Evolutionary conservation across 2,888 invertebrate genomes (phyloP), one percentile per base, ranked within the genome.

Genomic region (Trissolcus brochymenae): DNA sequence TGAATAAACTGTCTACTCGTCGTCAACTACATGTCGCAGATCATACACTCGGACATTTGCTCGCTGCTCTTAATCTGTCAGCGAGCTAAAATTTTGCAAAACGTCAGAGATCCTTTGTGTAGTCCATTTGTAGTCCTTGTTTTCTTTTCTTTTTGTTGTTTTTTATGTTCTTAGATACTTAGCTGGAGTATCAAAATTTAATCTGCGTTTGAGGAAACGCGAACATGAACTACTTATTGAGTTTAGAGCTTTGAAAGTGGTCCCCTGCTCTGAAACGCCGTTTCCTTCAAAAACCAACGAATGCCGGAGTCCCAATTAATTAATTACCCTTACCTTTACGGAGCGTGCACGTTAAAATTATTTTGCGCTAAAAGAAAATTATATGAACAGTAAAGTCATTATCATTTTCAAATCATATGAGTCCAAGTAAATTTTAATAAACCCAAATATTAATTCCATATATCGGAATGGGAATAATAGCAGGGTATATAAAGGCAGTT

Each of bases 221-320:
- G 46, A 54, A 55, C 67, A 72, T 62, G 49, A 76, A 76, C 71
- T 76, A 72, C 72, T 76, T 62, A 76, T 76, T 76, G 72, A 72
- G 72, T 72, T 72, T 72, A 67, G 59, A 55, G 57, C 56, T 54
- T 59, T 35, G 59, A 25, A 67, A 60, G 67, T 57, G 66, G 72
- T 55, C 62, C 56, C 41, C 11, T 14, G 46, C 7, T 62, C 76
- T 43, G 21, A 71, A 61, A 50, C 59, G 49, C 14, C 49, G 41
- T 46, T 66, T 67, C 54, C 50, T 54, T 57, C 16, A 66, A 66
- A n/a, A 66, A 71, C 9, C 57, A 50, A 55, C 55, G 46, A 70
- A 14, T 62, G 40, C 17, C 40, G 51, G 54, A 16, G 55, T 68
- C 21, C 6, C 65, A 43, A 70, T 70, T 65, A 70, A 74, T 68